Evolutionary conservation across 2,888 invertebrate species (phyloP), one percentile per base, ranked within the genome.

Genomic region (Drosophila ustulata): DNA sequence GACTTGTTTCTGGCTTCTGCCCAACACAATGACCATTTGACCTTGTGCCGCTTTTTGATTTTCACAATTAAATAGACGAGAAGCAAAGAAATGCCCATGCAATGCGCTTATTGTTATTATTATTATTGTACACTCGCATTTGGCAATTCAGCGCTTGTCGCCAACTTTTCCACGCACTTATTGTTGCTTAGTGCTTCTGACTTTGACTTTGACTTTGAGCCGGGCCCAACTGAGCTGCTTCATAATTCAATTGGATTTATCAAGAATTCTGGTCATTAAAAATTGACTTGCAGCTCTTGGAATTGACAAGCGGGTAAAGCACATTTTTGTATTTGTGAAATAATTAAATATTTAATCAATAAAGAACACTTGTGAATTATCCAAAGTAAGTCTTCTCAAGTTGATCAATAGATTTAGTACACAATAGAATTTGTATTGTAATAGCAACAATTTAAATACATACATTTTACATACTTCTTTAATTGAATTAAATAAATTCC

Each of bases 11-110:
- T 55, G 50, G 45, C 34, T 47, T 26, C 37, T 4, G 5, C 4
- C 32, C 23, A 34, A 37, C 28, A 41, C 11, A 45, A 13, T 68
- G 76, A 59, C 76, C 80, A 56, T 70, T 79, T 76, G 80, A 76
- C 75, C 75, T 79, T 79, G 55, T 28, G 39, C 13, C n/a, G 45
- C 37, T 53, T 51, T 64, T 53, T 25, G 49, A 57, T 64, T 57
- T 53, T 46, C 11, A 57, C 59, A 73, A 73, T 67, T 49, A 59
- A 59, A 53, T 32, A 51, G 57, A 46, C 53, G 6, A 53, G 3
- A 53, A 55, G 50, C 41, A 4, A 30, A 18, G 9, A 41, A 52
- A 47, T 47, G n/a, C 25, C 26, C 13, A 56, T 9, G 34, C 5
- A 45, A 45, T 45, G 7, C 13, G 39, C 39, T 18, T 18, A 41